Base-by-base conservation (phyloP, 1,140 invertebrate genomes). In the Sitodiplosis mosellana region DNA sequence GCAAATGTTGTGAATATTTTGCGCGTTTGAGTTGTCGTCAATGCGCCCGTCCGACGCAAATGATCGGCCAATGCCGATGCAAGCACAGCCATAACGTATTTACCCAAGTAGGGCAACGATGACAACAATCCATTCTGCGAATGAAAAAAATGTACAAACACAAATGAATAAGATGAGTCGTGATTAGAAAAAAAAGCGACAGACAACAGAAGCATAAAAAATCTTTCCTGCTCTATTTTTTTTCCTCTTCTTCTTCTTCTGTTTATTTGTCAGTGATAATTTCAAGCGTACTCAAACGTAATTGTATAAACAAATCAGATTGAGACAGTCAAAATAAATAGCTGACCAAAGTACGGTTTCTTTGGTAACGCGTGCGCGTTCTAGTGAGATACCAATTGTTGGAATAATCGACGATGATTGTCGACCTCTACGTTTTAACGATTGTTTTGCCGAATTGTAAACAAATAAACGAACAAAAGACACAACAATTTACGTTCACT, bases 101-200 rank as follows among this genome's bases (percentile, higher is more conserved):
- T 86, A 48, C 82, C 83, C 49, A 87, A 66, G 65, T 92, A 94
- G 2, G 89, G 90, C 46, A 93, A 66, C 15, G 87, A 87, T 2
- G 87, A 88, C 45, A 89, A 66, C 12, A 91, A 69, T 17, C 89
- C 87, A 61, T 91, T 88, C 87, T 89, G 62, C 40, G 60, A 64
- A 51, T 49, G 56, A 49, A 27, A 17, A 51, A 43, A 19, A 44
- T 7, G 46, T 19, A 27, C 6, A 33, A 14, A 14, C 15, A 4
- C 7, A 12, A 47, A 37, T 33, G 15, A 33, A 34, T 46, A 37
- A 47, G 47, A 43, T 49, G 45, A 38, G 34, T 21, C 7, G 11
- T 14, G 2, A 20, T 22, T 1, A 27, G 19, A 44, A 44, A 14
- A 44, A n/a, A 7, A 2, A 17, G 36, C n/a, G 15, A 14, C 36